A percentile compares a stretch with the other conserved stretches of the same genome.
These are phyloP conservation scores for Lepus europaeus DNA, from an alignment of 2,113 vertebrate species.

Conservation along the genomic window DNA sequence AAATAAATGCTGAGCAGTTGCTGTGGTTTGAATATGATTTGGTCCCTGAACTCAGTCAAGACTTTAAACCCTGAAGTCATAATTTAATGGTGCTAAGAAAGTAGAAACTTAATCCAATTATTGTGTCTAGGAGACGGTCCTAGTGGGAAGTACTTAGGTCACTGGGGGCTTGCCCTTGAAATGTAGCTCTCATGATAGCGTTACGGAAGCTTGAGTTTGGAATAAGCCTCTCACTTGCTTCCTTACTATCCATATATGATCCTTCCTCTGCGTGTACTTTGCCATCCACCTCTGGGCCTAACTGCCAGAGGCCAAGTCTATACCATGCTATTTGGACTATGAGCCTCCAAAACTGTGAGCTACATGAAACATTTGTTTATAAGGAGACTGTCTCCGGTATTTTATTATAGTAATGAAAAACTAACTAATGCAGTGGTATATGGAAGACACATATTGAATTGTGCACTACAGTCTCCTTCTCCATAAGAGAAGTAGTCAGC, in stretches of 20 bases:
- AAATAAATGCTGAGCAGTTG: conserved; percentile 30
- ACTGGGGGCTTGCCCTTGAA: neutral
- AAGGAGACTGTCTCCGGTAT: neutral
- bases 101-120: neutral
- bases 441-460: too few relatives aligned
- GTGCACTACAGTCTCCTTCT: neutral
- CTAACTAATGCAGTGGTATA: neutral
- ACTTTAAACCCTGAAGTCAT: too few relatives aligned
- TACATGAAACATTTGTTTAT: neutral
- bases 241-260: too few relatives aligned
- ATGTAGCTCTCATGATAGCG: too few relatives aligned
- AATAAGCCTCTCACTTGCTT: too few relatives aligned
- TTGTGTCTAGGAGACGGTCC: neutral
- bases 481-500: neutral
- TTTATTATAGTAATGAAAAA: neutral
- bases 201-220: too few relatives aligned
- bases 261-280: too few relatives aligned
- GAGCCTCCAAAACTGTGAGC: neutral
- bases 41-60: too few relatives aligned
- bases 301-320: too few relatives aligned
- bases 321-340: neutral
- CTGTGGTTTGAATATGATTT: neutral
- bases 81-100: neutral
- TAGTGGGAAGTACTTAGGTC: neutral
- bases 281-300: neutral